A percentile compares a stretch with the other conserved stretches of the same genome.
Evolutionary conservation across 2,113 vertebrate genomes (phyloP).

Genomic region (Brachypteracias leptosomus): DNA sequence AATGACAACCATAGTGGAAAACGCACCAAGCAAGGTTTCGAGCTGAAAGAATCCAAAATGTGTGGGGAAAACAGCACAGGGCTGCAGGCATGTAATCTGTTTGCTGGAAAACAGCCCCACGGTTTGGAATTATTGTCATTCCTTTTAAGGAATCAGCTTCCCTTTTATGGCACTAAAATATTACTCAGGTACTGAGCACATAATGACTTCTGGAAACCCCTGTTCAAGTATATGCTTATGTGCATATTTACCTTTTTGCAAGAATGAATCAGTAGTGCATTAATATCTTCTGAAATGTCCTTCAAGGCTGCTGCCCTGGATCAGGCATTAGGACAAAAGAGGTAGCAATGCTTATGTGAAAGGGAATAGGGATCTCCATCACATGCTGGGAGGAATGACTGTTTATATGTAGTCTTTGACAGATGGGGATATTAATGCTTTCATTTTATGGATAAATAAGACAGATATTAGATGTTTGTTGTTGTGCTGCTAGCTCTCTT

Average conservation of each 20-base stretch:
- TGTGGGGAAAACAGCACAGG: not conserved
- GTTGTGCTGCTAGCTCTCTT: too few species aligned
- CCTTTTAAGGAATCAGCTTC: not conserved
- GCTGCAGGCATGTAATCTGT: not conserved
- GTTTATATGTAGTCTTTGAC: constrained; percentile 17
- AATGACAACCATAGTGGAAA: not conserved
- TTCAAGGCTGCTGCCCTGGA: not conserved
- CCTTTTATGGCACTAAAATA: not conserved
- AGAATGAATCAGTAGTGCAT: not conserved
- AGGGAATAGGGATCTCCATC: not conserved
- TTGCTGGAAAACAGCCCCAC: not conserved
- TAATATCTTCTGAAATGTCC: not conserved
- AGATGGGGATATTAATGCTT: constrained; percentile 1
- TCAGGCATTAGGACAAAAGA: not conserved
- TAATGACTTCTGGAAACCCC: not conserved
- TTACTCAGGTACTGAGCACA: not conserved
- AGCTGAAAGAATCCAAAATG: not conserved
- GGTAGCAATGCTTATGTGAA: not conserved
- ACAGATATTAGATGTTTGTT: not conserved
- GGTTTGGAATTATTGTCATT: not conserved
- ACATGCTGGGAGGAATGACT: not conserved
- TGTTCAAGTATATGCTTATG: not conserved
- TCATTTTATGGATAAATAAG: constrained; percentile 7
- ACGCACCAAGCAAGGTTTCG: not conserved
- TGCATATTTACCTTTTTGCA: not conserved